phyloP scores from a whole-genome alignment of 2,113 vertebrate species.

The Oenanthe melanoleuca region DNA sequence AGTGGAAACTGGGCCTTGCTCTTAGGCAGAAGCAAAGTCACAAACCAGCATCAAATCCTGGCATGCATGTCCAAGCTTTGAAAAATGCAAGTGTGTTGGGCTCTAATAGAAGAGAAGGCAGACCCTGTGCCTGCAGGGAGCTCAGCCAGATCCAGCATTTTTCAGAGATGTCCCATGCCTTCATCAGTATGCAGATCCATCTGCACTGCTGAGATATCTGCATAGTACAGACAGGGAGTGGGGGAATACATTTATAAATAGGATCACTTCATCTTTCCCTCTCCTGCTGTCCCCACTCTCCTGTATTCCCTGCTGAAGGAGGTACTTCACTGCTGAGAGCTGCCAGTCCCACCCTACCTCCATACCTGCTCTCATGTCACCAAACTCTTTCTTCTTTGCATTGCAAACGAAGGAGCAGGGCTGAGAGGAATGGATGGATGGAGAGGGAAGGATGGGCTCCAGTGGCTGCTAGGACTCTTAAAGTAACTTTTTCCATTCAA shows the following conservation, averaged over 20 bases:
- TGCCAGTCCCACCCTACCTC: not conserved
- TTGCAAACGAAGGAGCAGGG: not conserved
- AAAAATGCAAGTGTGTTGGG: not conserved
- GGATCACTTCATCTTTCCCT: conserved; percentile 44
- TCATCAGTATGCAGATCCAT: conserved; percentile 65
- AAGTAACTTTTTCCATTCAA: not conserved
- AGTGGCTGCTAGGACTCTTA: not conserved
- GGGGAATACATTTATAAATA: conserved; percentile 58
- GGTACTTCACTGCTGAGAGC: not conserved
- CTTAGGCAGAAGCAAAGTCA: not conserved
- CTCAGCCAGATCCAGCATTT: conserved; percentile 34
- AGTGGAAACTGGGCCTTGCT: not conserved
- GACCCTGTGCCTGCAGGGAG: conserved; percentile 13
- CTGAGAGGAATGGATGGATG: not conserved
- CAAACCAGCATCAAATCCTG: not conserved
- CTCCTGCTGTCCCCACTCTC: conserved; percentile 14
- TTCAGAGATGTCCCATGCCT: conserved; percentile 39
- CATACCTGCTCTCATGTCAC: not conserved
- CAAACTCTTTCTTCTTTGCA: not conserved
- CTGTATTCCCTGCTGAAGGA: not conserved
- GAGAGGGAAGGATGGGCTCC: not conserved
- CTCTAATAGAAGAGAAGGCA: not conserved
- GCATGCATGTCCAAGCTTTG: not conserved
- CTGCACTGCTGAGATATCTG: conserved; percentile 55
- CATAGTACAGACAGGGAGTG: conserved; percentile 36